Evolutionary conservation across 2,113 vertebrate species (phyloP), one percentile per base, ranked within the genome.

Genomic region (Brevimyrus niger): DNA sequence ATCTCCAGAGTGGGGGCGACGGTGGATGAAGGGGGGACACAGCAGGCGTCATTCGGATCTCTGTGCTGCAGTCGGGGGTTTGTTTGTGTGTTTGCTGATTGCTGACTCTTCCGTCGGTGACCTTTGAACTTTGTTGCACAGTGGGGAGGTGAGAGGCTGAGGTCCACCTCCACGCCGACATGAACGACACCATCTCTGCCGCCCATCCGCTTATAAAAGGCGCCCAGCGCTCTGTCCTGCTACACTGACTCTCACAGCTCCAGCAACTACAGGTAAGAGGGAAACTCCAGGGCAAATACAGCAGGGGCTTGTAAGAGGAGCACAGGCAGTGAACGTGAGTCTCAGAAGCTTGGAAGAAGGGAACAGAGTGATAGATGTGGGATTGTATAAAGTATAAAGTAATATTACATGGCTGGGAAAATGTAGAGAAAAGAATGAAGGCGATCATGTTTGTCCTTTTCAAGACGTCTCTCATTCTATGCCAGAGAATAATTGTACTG

Each of bases 161-260:
- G 95, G 95, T 96, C 94, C 94, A 96, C 87, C 92, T 95, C 95
- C 95, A 95, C 94, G 91, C 90, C 94, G 93, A 93, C 95, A 94
- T 89, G 89, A 90, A 90, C 90, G 0, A 53, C 27, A 87, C 91
- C 90, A 91, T 83, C 27, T 23, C 51, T 17, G 50, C 80, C 10
- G 0, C 48, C 47, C 21, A n/a, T 69, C 80, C 35, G 58, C 13
- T 88, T 96, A 96, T 96, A 96, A 94, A 95, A 95, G 88, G 91
- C 61, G 89, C 42, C 53, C 86, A 88, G 90, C 80, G 83, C 5
- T 4, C 87, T 89, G 42, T 73, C 83, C 76, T 92, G 88, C 23
- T 17, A 93, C 95, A 96, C 94, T 96, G 94, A 94, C 92, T 83
- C 48, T 83, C 1, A 91, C 92, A 93, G 50, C 92, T 93, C 17